Conservation (phyloP, 2,113 vertebrate species). For the Sitta europaea region DNA sequence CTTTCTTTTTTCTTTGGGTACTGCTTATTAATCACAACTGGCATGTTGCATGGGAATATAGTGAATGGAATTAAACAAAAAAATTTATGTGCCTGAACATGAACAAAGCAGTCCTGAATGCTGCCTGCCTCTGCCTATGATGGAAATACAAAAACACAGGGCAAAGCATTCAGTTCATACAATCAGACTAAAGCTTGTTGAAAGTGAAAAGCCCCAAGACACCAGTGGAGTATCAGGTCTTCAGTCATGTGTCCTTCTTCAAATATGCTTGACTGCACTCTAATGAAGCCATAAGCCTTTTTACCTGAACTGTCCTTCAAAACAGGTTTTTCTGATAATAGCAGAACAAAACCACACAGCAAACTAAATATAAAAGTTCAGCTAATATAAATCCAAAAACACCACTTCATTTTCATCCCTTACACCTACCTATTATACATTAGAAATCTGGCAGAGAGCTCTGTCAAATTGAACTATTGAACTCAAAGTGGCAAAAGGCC, state of each 20-base stretch:
- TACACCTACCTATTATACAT: slow-evolving; percentile 39
- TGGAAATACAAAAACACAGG: neutral
- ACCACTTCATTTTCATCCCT: slow-evolving; percentile 20
- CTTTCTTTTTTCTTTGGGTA: neutral
- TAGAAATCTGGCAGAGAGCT: slow-evolving; percentile 40
- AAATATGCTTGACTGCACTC: neutral
- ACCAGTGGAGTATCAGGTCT: neutral
- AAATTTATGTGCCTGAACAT: neutral
- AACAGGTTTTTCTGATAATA: neutral
- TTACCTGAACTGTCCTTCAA: neutral
- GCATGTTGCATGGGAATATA: neutral
- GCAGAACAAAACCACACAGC: neutral
- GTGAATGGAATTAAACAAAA: neutral
- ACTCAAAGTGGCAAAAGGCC: slow-evolving; percentile 66
- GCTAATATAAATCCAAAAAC: slow-evolving; percentile 31
- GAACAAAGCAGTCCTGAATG: neutral
- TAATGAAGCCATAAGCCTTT: neutral
- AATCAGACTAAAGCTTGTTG: neutral
- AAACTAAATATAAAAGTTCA: slow-evolving; percentile 1
- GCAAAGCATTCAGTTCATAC: neutral
- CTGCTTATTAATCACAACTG: neutral
- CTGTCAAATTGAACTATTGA: slow-evolving; percentile 74
- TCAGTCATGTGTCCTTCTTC: neutral
- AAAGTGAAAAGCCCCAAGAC: neutral
- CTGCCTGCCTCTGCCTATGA: neutral